Percentiles rank a stretch among this genome's conserved stretches.
Evolutionary conservation across 2,797 vertebrate genomes (phyloP).

Genomic region (Telmatherina bonti): DNA sequence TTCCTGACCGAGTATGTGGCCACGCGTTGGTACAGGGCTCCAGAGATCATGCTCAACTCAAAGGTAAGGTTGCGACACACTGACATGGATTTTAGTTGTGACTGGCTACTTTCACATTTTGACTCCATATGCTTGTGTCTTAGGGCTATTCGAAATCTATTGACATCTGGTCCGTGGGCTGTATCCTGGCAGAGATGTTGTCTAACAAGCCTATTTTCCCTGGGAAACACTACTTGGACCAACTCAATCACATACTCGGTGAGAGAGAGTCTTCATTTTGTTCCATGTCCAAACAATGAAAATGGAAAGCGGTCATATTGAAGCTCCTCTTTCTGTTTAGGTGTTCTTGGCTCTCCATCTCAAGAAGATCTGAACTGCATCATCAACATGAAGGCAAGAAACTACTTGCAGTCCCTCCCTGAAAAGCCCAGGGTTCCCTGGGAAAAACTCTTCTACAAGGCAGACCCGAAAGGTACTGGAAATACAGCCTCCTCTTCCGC

Average conservation of each 20-base stretch:
- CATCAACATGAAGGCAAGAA: conserved; percentile 92
- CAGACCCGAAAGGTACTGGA: conserved; percentile 86
- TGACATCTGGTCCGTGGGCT: conserved; percentile 96
- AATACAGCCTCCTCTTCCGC: too few relatives aligned
- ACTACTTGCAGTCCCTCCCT: conserved; percentile 91
- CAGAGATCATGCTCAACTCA: conserved; percentile 96
- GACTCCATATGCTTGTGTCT: conserved; percentile 49
- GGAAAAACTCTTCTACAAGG: conserved; percentile 85
- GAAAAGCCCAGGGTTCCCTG: conserved; percentile 88
- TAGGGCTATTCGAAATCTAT: conserved; percentile 94
- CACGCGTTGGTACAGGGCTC: conserved; percentile 95
- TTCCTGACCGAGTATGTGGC: conserved; percentile 96
- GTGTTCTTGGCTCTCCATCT: conserved; percentile 90
- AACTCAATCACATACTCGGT: conserved; percentile 94
- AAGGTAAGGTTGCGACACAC: conserved; percentile 78
- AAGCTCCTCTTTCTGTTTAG: conserved; percentile 66
- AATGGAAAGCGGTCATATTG: background rate
- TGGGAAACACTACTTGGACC: conserved; percentile 93
- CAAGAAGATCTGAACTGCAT: conserved; percentile 91
- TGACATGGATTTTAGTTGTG: background rate
- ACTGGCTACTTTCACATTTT: background rate
- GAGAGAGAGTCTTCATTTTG: conserved; percentile 31
- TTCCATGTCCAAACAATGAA: background rate
- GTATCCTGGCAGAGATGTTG: conserved; percentile 95
- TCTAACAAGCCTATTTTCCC: conserved; percentile 93